Evolutionary conservation across 2,888 invertebrate genomes (phyloP).

Genomic region (Mechanitis mazaeus): DNA sequence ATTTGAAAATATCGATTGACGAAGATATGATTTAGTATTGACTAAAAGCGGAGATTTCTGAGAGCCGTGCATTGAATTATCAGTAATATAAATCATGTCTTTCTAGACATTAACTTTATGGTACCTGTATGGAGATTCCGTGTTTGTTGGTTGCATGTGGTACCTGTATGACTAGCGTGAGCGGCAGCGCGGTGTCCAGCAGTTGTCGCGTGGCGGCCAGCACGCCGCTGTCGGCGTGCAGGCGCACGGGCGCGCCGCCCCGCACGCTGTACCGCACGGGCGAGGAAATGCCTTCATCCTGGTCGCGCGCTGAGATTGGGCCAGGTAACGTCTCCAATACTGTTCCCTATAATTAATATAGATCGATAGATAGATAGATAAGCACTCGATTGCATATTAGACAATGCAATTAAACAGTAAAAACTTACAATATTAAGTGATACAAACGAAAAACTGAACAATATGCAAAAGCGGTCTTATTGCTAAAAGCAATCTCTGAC

Average conservation of each 20-base stretch:
- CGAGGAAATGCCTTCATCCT: constrained; percentile 86
- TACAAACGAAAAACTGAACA: too few species aligned
- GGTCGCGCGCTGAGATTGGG: constrained; percentile 86
- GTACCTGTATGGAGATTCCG: background rate
- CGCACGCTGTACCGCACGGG: constrained; percentile 80
- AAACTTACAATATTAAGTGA: too few species aligned
- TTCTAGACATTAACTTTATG: too few species aligned
- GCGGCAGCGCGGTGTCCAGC: constrained; percentile 79
- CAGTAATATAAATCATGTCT: too few species aligned
- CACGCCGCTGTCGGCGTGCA: constrained; percentile 80
- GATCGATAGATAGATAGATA: background rate
- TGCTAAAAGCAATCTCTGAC: too few species aligned
- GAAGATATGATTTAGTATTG: background rate
- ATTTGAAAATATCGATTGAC: background rate
- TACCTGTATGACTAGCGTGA: constrained; percentile 88
- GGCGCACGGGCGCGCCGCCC: constrained; percentile 74
- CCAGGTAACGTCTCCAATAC: constrained; percentile 82
- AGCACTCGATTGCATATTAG: too few species aligned
- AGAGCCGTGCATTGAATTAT: too few species aligned
- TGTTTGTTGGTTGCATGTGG: background rate
- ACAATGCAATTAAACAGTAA: too few species aligned
- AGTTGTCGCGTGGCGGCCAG: constrained; percentile 76
- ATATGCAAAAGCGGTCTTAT: too few species aligned
- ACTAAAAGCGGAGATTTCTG: too few species aligned
- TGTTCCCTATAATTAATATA: constrained; percentile 67